Evolutionary conservation across 53 echinoderm and acorn worm genomes (phyloP).

Genomic region (Antedon mediterranea): DNA sequence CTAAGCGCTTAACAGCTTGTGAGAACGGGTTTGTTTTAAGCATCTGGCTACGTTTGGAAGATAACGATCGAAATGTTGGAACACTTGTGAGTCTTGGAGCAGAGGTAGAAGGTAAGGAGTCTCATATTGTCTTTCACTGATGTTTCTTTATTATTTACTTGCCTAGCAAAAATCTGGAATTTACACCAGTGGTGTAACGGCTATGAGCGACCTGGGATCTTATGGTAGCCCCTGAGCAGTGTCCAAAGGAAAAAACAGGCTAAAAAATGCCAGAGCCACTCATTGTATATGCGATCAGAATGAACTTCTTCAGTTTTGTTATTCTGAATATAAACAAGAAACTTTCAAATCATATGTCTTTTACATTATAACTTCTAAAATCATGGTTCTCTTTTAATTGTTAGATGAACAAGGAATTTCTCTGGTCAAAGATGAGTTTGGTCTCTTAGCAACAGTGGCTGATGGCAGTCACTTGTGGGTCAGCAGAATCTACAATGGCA

Average conservation of each 20-base stretch:
- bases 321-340: neutral
- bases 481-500: constrained; percentile 21
- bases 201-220: too few species aligned
- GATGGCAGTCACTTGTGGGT: constrained; percentile 41
- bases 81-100: constrained; percentile 54
- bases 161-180: too few species aligned
- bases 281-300: neutral
- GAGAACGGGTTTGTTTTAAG: constrained; percentile 48
- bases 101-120: constrained; percentile 39
- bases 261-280: too few species aligned
- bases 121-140: too few species aligned
- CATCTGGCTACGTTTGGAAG: constrained; percentile 46
- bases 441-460: constrained; percentile 36
- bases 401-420: constrained; percentile 65
- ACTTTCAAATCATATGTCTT: too few species aligned
- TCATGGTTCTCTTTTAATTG: too few species aligned
- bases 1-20: constrained; percentile 47
- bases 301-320: neutral
- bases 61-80: constrained; percentile 10
- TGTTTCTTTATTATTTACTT: too few species aligned
- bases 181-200: too few species aligned
- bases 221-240: too few species aligned
- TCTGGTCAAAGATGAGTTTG: constrained; percentile 20
- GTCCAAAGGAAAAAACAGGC: too few species aligned
- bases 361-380: too few species aligned